Conservation (phyloP, 2,797 vertebrate species). For the Ptychobarbus kaznakovi region DNA sequence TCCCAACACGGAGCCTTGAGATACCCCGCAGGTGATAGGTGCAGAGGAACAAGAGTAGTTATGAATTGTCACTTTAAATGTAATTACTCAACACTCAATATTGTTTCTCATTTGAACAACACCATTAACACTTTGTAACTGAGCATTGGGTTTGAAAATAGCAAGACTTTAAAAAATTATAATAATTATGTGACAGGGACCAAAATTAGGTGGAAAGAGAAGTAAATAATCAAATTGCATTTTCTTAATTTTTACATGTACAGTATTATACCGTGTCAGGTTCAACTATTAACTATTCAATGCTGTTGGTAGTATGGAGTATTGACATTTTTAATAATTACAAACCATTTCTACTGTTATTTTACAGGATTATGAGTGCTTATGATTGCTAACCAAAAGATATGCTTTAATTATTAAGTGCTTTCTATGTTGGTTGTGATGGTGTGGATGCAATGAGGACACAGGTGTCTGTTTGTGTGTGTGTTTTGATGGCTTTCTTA, state of each 20-base stretch:
- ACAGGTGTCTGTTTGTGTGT: background rate
- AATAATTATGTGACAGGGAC: too few species aligned
- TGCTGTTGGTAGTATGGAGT: background rate
- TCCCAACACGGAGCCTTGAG: background rate
- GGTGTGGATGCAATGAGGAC: background rate
- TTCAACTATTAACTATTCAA: background rate
- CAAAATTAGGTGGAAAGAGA: too few species aligned
- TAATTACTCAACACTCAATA: background rate
- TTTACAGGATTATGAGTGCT: background rate
- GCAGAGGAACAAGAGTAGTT: background rate
- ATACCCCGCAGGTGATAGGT: background rate
- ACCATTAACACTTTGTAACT: background rate
- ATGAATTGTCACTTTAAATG: background rate
- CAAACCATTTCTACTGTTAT: background rate
- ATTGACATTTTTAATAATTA: background rate
- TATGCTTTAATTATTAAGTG: background rate
- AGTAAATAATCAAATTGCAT: too few species aligned
- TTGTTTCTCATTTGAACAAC: background rate
- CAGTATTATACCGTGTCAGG: background rate
- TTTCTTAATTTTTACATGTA: too few species aligned
- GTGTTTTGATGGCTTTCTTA: constrained; percentile 24
- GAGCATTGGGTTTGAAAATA: background rate
- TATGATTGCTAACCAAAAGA: background rate
- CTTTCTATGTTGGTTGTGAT: background rate
- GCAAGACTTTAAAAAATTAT: background rate